Base-by-base conservation (phyloP, 2,888 invertebrate genomes). In the Yponomeuta plumbellus region DNA sequence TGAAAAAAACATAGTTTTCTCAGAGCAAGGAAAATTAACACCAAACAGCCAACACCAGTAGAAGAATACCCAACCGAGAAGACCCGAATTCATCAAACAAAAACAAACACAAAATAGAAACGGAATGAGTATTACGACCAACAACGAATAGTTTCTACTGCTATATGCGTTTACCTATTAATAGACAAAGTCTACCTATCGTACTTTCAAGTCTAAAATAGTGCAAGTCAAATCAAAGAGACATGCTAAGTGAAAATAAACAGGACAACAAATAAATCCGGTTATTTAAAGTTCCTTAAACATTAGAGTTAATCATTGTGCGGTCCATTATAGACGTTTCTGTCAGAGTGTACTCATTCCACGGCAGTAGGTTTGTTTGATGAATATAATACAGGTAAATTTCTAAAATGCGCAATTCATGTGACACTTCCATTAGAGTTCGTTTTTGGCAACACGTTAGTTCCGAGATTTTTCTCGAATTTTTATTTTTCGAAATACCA, bases 41-140 rank as follows among this genome's bases (percentile, higher is more conserved):
- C 80, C 65, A 80, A 79, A 84, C 75, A 85, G 81, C 87, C 88
- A 80, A 79, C 85, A 88, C 89, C 88, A 77, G 74, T 76, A 77
- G 73, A 74, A 76, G 74, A 79, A 69, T 76, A 78, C 86, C 84
- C 80, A 84, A 84, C 83, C 85, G 74, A 80, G 79, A 80, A 69
- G 78, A 80, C 76, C 71, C 44, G 17, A 71, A 75, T 81, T 84
- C 86, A 84, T 85, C 86, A 86, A 88, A 89, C 85, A 87, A 85
- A 82, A 77, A 75, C 72, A 73, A 71, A 69, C 69, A 70, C 67
- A 69, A 64, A 67, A 70, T 71, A 64, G 40, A 23, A 8, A 64
- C 44, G 57, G 57, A 64, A 64, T 64, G 64, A 57, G 57, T 34
- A 44, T 22, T 64, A 39, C 39, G 34, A 62, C 26, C 39, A 44